Evolutionary conservation across 2,888 invertebrate species (phyloP).

Genomic region (Linnaemya tessellans): DNA sequence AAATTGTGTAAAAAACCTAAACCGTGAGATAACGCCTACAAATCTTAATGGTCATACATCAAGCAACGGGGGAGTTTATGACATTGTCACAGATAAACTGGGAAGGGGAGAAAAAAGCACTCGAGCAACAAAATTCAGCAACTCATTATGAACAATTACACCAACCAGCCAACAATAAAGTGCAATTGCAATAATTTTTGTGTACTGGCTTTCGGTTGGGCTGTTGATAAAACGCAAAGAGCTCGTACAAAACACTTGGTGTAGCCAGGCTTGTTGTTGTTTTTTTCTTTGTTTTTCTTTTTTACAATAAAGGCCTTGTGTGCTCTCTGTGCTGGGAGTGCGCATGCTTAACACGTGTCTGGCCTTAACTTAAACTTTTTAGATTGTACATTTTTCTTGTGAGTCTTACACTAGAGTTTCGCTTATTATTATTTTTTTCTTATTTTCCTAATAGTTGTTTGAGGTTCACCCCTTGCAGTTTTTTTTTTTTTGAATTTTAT

Average conservation of each 20-base stretch:
- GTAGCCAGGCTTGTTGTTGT: constrained; percentile 37
- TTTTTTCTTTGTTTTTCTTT: constrained; percentile 15
- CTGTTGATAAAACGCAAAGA: constrained; percentile 45
- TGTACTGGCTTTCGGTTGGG: constrained; percentile 3
- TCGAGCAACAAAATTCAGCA: constrained; percentile 30
- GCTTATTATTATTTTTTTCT: constrained; percentile 1
- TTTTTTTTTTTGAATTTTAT: constrained; percentile 27
- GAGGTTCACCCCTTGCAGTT: constrained; percentile 63
- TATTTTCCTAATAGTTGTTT: constrained; percentile 41
- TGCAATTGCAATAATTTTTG: constrained; percentile 36
- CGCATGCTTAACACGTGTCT: constrained; percentile 81
- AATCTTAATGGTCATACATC: constrained; percentile 78
- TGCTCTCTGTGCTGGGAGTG: constrained; percentile 57
- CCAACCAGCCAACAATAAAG: constrained; percentile 14
- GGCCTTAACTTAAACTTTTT: constrained; percentile 73
- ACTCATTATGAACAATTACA: constrained; percentile 63
- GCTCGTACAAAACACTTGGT: constrained; percentile 31
- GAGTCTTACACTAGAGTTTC: constrained; percentile 23
- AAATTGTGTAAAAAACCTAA: constrained; percentile 63
- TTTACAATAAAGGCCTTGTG: constrained; percentile 37
- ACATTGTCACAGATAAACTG: constrained; percentile 61
- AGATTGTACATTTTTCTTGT: constrained; percentile 61
- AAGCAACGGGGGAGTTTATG: constrained; percentile 72
- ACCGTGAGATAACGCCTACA: constrained; percentile 82
- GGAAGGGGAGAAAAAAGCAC: constrained; percentile 8